Evolutionary conservation across 2,888 invertebrate species (phyloP).

Genomic region (Ormyrus thymus): DNA sequence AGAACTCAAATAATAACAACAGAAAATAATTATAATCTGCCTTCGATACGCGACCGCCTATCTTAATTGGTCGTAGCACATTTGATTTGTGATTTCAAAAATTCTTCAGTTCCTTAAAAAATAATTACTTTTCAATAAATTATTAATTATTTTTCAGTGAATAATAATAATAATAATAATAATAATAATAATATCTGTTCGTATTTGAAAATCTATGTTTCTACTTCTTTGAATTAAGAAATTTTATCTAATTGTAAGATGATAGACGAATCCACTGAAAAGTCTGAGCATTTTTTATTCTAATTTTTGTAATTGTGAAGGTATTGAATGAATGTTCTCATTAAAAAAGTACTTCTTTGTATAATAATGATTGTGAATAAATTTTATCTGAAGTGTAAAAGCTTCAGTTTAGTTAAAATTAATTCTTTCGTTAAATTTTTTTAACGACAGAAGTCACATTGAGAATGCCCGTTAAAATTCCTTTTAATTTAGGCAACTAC

Average conservation of each 20-base stretch:
- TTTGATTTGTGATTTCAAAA: conserved; percentile 18
- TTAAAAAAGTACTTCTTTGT: conserved; percentile 24
- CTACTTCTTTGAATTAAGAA: not conserved
- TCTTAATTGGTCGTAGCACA: not conserved
- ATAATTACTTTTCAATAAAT: not conserved
- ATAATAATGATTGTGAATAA: conserved; percentile 50
- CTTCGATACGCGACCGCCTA: not conserved
- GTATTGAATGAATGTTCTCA: conserved; percentile 12
- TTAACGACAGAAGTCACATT: too few relatives aligned
- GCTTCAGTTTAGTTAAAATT: too few relatives aligned
- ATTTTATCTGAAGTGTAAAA: conserved; percentile 8
- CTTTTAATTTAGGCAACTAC: too few relatives aligned
- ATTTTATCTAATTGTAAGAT: not conserved
- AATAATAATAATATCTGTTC: conserved; percentile 13
- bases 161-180: not conserved
- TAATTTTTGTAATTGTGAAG: not conserved
- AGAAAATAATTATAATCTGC: not conserved
- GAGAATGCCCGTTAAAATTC: too few relatives aligned
- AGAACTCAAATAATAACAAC: not conserved
- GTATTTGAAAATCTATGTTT: not conserved
- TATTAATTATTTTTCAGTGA: not conserved
- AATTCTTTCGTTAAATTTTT: too few relatives aligned
- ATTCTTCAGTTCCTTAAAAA: not conserved
- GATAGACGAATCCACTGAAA: not conserved
- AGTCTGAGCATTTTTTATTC: not conserved